phyloP scores from a whole-genome alignment of 2,888 invertebrate species.

The Escarpia spicata region DNA sequence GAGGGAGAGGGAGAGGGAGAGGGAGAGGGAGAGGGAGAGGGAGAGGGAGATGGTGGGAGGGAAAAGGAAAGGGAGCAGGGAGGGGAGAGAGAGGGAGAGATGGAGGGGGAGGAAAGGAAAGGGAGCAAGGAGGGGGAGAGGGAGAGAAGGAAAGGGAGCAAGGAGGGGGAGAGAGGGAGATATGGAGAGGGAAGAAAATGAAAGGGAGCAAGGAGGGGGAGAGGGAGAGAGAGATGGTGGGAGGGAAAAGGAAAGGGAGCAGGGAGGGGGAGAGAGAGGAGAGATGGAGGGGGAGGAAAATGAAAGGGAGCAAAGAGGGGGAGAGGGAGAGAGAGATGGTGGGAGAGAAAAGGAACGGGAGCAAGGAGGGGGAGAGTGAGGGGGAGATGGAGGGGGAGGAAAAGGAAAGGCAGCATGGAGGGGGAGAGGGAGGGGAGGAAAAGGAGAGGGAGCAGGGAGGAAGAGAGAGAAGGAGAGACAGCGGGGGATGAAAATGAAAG shows the following conservation, averaged over 20 bases:
- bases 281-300: not conserved
- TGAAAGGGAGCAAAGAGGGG: not conserved
- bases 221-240: constrained; percentile 8
- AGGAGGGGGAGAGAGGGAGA: not conserved
- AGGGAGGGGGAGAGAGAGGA: not conserved
- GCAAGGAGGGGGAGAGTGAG: not conserved
- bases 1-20: not conserved
- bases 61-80: not conserved
- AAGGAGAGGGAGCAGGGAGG: not conserved
- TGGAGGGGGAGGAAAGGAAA: not conserved
- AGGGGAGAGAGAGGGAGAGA: not conserved
- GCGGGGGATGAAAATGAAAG: not conserved
- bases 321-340: not conserved
- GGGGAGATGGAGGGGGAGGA: not conserved
- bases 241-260: not conserved
- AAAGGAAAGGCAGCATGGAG: not conserved
- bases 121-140: not conserved
- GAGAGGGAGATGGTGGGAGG: not conserved
- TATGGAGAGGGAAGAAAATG: constrained; percentile 26
- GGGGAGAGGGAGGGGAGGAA: not conserved
- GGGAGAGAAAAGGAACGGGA: not conserved
- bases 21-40: not conserved
- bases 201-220: constrained; percentile 7
- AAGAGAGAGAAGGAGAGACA: not conserved
- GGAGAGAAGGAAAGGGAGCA: not conserved